A percentile compares a stretch with the other conserved stretches of the same genome.
Conservation (phyloP, 2,888 invertebrate genomes). For the Lampropteryx suffumata region DNA sequence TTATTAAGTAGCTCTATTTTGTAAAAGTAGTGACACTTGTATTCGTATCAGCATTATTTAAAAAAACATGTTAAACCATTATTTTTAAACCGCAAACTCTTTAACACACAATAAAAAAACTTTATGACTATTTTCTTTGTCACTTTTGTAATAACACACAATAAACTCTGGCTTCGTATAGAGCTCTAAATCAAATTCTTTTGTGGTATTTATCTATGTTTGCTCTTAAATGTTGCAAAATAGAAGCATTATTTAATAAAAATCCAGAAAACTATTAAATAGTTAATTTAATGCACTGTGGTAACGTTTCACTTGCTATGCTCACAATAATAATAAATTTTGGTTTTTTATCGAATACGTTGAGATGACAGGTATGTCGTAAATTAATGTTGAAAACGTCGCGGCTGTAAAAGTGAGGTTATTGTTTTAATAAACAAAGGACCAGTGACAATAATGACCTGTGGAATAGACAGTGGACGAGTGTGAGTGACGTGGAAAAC, state of each 20-base stretch:
- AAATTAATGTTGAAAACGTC: conserved; percentile 74
- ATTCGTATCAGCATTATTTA: conserved; percentile 1
- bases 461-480: conserved; percentile 64
- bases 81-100: conserved; percentile 6
- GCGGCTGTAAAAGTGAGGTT: conserved; percentile 67
- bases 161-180: conserved; percentile 26
- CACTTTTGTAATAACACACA: conserved; percentile 30
- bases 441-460: conserved; percentile 62
- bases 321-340: conserved; percentile 53
- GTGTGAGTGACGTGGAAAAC: conserved; percentile 65
- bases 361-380: conserved; percentile 54
- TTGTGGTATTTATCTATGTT: conserved; percentile 41
- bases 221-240: conserved; percentile 46
- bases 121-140: conserved; percentile 32
- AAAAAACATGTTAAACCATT: background rate
- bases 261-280: conserved; percentile 51
- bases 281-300: conserved; percentile 51
- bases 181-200: conserved; percentile 47
- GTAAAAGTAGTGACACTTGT: background rate
- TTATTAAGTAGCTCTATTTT: too few species aligned
- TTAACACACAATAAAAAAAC: conserved; percentile 12
- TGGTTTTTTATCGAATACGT: conserved; percentile 43
- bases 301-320: conserved; percentile 51
- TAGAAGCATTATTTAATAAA: conserved; percentile 45
- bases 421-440: conserved; percentile 81